Conservation (phyloP, 2,113 vertebrate species). For the Oncorhynchus masou region DNA sequence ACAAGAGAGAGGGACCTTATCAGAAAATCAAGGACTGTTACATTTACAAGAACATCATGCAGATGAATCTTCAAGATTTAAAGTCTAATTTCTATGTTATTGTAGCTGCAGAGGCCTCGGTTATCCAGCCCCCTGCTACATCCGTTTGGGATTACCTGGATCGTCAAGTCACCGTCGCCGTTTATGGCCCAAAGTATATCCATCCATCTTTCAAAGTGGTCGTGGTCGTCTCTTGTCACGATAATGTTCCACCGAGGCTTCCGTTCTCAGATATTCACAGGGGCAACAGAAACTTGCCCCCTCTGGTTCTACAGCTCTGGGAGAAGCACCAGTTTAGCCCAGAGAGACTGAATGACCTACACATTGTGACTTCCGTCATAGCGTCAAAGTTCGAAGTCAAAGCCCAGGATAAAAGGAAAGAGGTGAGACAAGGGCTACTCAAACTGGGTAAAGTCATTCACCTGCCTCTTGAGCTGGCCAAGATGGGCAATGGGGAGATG, state of each 20-base stretch:
- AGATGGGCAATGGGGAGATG: constrained; percentile 70
- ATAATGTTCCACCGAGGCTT: constrained; percentile 83
- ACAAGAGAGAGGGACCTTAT: constrained; percentile 86
- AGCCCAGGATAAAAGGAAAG: constrained; percentile 73
- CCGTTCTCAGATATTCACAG: constrained; percentile 82
- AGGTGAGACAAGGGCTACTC: constrained; percentile 79
- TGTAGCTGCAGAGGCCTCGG: constrained; percentile 76
- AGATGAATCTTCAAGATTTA: constrained; percentile 82
- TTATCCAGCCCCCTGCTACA: constrained; percentile 75
- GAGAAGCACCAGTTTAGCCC: constrained; percentile 84
- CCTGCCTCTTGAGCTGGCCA: constrained; percentile 75
- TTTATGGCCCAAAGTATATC: constrained; percentile 92
- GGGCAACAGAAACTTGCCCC: constrained; percentile 79
- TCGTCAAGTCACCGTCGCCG: constrained; percentile 81
- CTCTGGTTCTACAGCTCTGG: constrained; percentile 92
- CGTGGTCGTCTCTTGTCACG: constrained; percentile 84
- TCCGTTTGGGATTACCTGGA: constrained; percentile 81
- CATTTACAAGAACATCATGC: constrained; percentile 82
- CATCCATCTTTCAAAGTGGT: constrained; percentile 90
- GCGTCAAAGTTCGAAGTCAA: constrained; percentile 83
- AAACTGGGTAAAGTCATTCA: constrained; percentile 79
- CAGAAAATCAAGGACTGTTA: constrained; percentile 80
- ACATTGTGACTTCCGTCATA: constrained; percentile 71
- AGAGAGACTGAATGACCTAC: constrained; percentile 78
- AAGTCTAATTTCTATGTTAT: constrained; percentile 84